A percentile compares a stretch with the other conserved stretches of the same genome.
These are phyloP conservation scores for Chalcis sispes DNA, from an alignment of 2,888 invertebrate genomes.

Conservation along the genomic window DNA sequence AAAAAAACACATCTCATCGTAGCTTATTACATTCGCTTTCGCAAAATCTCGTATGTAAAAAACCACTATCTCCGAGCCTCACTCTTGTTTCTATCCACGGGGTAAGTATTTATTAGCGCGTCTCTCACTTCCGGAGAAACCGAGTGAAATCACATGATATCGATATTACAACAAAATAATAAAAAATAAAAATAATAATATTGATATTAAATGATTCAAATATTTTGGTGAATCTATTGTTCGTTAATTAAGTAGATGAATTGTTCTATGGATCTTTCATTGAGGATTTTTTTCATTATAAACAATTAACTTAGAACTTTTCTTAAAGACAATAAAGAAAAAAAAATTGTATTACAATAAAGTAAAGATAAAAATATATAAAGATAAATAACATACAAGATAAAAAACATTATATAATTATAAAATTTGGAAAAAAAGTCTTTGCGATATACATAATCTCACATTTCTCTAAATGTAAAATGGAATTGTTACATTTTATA, in stretches of 20 bases:
- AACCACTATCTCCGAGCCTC: constrained; percentile 18
- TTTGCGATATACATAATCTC: too few species aligned
- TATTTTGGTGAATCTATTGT: neutral
- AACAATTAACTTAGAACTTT: too few species aligned
- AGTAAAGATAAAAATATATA: too few species aligned
- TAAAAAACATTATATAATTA: too few species aligned
- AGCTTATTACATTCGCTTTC: constrained; percentile 30
- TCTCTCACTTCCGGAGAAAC: constrained; percentile 27
- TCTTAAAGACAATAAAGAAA: too few species aligned
- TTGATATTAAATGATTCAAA: constrained; percentile 2
- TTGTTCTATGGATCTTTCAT: neutral
- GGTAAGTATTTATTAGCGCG: constrained; percentile 47
- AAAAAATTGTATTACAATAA: too few species aligned
- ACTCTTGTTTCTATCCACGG: constrained; percentile 21
- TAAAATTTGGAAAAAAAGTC: too few species aligned
- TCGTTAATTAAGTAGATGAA: neutral
- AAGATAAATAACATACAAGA: too few species aligned
- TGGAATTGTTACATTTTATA: too few species aligned
- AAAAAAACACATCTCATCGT: too few species aligned
- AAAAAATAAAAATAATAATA: constrained; percentile 19
- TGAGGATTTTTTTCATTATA: too few species aligned
- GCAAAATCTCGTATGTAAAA: constrained; percentile 44
- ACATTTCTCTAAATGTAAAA: too few species aligned
- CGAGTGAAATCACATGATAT: constrained; percentile 50
- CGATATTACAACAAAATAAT: constrained; percentile 19